phyloP scores from a whole-genome alignment of 2,113 vertebrate species.

The Theristicus caerulescens region DNA sequence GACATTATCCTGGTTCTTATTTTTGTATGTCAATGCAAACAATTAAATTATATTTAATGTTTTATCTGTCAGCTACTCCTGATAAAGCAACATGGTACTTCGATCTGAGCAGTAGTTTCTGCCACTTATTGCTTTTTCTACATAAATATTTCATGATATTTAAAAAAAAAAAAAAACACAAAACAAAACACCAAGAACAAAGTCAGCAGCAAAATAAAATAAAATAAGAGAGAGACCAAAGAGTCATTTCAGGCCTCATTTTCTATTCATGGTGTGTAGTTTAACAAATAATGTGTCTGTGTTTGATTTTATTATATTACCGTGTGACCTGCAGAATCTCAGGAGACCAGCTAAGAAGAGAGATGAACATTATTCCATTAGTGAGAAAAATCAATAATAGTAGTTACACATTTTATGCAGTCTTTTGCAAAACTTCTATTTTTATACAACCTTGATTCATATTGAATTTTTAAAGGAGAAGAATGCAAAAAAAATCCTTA shows the following conservation, averaged over 20 bases:
- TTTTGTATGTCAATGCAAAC: not conserved
- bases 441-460: not conserved
- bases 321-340: not conserved
- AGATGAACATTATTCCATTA: conserved; percentile 26
- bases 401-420: not conserved
- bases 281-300: conserved; percentile 14
- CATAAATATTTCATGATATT: not conserved
- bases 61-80: not conserved
- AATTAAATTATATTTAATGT: not conserved
- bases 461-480: not conserved
- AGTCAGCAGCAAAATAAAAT: conserved; percentile 39
- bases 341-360: not conserved
- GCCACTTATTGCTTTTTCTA: not conserved
- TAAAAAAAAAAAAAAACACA: not conserved
- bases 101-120: not conserved
- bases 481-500: not conserved
- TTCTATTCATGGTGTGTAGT: conserved; percentile 15
- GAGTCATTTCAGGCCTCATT: not conserved
- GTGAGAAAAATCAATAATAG: conserved; percentile 29
- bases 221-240: not conserved
- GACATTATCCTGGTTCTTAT: not conserved
- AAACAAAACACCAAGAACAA: not conserved
- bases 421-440: not conserved
- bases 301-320: conserved; percentile 40
- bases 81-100: not conserved